Evolutionary conservation across 2,113 vertebrate species (phyloP), one percentile per base, ranked within the genome.

Genomic region (Phylloscopus trochiloides): DNA sequence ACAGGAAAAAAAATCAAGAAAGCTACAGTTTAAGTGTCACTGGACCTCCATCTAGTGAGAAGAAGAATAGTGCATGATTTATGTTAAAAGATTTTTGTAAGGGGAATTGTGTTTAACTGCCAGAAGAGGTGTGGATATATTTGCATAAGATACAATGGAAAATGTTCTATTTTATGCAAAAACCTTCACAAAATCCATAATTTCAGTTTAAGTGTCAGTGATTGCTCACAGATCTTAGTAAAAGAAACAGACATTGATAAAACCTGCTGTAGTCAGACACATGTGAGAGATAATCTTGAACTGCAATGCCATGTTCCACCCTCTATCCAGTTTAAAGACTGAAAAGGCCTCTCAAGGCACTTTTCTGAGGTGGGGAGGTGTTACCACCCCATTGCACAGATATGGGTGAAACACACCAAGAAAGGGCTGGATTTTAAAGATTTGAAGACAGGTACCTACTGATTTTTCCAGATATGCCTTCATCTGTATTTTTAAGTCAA

Each of bases 11-110:
- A 32, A 91, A 52, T 57, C 57, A 77, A 90, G 71, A 76, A 68
- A 70, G 51, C 55, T 63, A 51, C 9, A 11, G 40, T 93, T 96
- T 77, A 92, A 67, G 51, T 80, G 71, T 81, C 85, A 76, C 93
- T 86, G 95, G 93, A 77, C 90, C 55, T 96, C 93, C 90, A 95
- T 77, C 96, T 96, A 96, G 93, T 95, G 93, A 95, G 95, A 90
- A 73, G 63, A 91, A 92, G 57, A 90, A 77, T 40, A 92, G 61
- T 74, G 86, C 88, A 94, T 16, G 25, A 26, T 88, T 61, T 20
- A 9, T 34, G 42, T 36, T 52, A 68, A 91, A 62, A 26, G 2
- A 4, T 62, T 74, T 70, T 67, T 4, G 0, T 73, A 63, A 57
- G 14, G 7, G 43, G 18, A 86, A 58, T 36, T 62, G 9, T 29